phyloP scores from a whole-genome alignment of 1,140 invertebrate species.

The Drosophila ficusphila region DNA sequence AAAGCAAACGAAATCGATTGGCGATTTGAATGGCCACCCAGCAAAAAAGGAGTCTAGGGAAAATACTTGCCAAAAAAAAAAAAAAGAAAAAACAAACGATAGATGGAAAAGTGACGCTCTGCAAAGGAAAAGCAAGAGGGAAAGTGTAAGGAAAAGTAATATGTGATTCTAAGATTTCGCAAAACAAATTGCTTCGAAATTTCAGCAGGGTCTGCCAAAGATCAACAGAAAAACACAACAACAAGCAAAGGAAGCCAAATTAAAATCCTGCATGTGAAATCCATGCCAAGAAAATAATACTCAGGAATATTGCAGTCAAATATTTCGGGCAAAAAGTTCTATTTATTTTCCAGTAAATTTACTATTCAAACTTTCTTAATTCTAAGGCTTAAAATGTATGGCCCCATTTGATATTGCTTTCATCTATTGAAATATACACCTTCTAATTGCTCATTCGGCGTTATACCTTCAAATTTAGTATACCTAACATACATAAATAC shows the following conservation, averaged over 20 bases:
- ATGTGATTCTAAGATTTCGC: slow-evolving; percentile 11
- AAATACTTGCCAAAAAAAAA: slow-evolving; percentile 28
- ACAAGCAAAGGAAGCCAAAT: too few species aligned
- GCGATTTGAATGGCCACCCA: slow-evolving; percentile 57
- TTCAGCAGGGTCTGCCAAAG: not conserved
- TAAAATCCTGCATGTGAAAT: not conserved
- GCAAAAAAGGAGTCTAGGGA: slow-evolving; percentile 27
- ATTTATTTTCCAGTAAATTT: too few species aligned
- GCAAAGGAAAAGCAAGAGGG: not conserved
- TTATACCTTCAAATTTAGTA: too few species aligned
- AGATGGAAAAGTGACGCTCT: slow-evolving; percentile 1
- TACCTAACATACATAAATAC: not conserved
- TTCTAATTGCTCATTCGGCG: not conserved
- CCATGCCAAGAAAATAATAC: not conserved
- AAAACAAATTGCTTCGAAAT: not conserved
- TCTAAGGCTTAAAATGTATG: too few species aligned
- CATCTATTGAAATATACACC: not conserved
- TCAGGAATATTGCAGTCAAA: too few species aligned
- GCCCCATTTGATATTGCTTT: not conserved
- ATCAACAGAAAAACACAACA: not conserved
- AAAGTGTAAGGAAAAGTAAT: not conserved
- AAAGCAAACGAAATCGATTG: slow-evolving; percentile 68
- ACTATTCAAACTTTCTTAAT: not conserved
- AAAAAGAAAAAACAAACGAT: slow-evolving; percentile 4
- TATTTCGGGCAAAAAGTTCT: too few species aligned